phyloP scores from a whole-genome alignment of 2,888 invertebrate genomes.

The Eilema depressum region DNA sequence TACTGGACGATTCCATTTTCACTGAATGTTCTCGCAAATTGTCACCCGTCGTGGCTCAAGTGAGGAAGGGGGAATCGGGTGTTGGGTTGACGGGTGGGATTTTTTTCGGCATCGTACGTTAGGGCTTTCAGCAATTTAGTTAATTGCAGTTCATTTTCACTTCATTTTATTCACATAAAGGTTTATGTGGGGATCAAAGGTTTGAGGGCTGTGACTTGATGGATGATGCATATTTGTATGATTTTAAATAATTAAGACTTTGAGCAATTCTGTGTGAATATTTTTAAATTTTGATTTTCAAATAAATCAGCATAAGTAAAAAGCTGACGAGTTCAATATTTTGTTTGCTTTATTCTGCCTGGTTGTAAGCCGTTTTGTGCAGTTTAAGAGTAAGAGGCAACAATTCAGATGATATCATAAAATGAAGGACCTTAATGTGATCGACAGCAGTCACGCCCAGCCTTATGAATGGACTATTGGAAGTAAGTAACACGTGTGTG shows the following conservation, averaged over 20 bases:
- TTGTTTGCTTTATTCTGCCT: no score
- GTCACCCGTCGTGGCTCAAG: constrained; percentile 53
- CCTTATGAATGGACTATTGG: no score
- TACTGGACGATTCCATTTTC: constrained; percentile 55
- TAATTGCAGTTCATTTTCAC: constrained; percentile 67
- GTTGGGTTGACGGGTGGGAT: constrained; percentile 32
- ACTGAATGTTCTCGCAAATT: constrained; percentile 55
- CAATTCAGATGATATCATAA: no score
- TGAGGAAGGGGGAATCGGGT: constrained; percentile 24
- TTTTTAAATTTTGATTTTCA: background rate
- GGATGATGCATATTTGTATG: constrained; percentile 48
- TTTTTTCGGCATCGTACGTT: constrained; percentile 58
- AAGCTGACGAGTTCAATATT: background rate
- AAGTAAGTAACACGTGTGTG: no score
- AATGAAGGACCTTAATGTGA: no score
- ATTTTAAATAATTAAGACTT: constrained; percentile 10
- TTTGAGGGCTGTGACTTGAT: constrained; percentile 42
- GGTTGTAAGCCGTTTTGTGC: no score
- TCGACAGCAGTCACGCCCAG: no score
- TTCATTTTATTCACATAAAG: constrained; percentile 62
- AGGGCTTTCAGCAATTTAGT: constrained; percentile 59
- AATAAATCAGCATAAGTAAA: background rate
- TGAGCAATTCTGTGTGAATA: background rate
- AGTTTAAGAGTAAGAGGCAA: no score
- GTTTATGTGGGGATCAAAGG: constrained; percentile 55